Conservation (phyloP, 1,140 invertebrate species). For the Vollenhovia emeryi region DNA sequence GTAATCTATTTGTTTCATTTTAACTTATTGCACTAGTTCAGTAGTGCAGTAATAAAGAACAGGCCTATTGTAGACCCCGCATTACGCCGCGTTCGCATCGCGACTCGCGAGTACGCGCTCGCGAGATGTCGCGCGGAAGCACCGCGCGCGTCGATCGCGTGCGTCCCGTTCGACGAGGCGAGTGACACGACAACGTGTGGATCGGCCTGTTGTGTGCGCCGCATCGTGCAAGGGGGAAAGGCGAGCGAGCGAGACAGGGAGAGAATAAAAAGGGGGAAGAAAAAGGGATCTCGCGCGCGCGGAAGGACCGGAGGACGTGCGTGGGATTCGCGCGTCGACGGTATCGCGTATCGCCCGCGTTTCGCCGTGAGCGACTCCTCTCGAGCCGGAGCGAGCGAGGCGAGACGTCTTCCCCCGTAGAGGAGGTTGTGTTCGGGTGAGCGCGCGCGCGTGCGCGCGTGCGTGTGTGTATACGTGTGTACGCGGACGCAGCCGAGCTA, state of each 20-base stretch:
- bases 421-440: constrained; percentile 42
- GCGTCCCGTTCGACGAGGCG: background rate
- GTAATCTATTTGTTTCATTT: no score
- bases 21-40: no score
- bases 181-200: constrained; percentile 20
- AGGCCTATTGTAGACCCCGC: no score
- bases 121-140: background rate
- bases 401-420: background rate
- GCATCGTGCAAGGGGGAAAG: background rate
- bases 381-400: background rate
- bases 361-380: background rate
- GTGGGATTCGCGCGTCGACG: background rate
- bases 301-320: background rate
- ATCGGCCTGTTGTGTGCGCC: background rate
- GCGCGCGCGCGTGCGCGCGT: background rate
- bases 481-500: background rate
- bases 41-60: no score
- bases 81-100: no score
- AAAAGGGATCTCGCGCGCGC: background rate
- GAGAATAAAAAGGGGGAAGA: background rate
- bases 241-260: no score
- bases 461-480: background rate
- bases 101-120: no score
- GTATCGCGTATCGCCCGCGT: background rate
- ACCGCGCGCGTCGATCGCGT: constrained; percentile 24